Base-by-base conservation (phyloP, 2,797 vertebrate genomes). In the Bufotes viridis region DNA sequence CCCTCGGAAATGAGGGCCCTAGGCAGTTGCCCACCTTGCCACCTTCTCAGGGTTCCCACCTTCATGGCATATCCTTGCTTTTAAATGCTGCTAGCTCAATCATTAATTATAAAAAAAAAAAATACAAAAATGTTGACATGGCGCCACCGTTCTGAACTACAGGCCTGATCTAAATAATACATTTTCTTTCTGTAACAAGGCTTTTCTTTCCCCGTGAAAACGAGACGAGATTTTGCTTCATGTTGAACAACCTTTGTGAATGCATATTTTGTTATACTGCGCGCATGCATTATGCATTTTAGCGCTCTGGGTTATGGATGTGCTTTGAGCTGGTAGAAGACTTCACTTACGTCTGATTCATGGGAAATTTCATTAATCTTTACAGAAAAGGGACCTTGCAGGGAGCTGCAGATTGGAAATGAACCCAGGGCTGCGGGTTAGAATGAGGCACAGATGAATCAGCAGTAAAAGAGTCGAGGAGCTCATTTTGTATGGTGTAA, bases 291-390 rank as follows among this genome's bases (percentile, higher is more conserved):
- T 90, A 93, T 92, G 58, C 72, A 89, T 92, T 87, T 84, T 65
- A 84, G 81, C 90, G 75, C 89, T 93, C 24, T 76, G 74, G 70
- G 85, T 93, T 94, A 91, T 92, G 92, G 93, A 92, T 93, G 92
- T 91, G 72, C 69, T 93, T 91, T 87, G 91, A 93, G 78, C 88
- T 79, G 84, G 55, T 91, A 90, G 92, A 92, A 92, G 90, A 90
- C 55, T 85, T 94, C 91, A 90, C 87, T 94, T 93, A 92, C 90
- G 88, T 87, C 85, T 93, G 90, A 92, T 92, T 93, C 93, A 91
- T 92, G 86, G 90, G 84, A 92, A 93, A 93, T 91, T 91, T 92
- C 90, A 93, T 93, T 94, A 94, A 93, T 94, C 90, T 90, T n/a
- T 10, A 84, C 89, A 92, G 84, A 76, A 91, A 81, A 91, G 87